Evolutionary conservation across 2,797 vertebrate genomes (phyloP), one percentile per base, ranked within the genome.

Genomic region (Phoeniculus purpureus): DNA sequence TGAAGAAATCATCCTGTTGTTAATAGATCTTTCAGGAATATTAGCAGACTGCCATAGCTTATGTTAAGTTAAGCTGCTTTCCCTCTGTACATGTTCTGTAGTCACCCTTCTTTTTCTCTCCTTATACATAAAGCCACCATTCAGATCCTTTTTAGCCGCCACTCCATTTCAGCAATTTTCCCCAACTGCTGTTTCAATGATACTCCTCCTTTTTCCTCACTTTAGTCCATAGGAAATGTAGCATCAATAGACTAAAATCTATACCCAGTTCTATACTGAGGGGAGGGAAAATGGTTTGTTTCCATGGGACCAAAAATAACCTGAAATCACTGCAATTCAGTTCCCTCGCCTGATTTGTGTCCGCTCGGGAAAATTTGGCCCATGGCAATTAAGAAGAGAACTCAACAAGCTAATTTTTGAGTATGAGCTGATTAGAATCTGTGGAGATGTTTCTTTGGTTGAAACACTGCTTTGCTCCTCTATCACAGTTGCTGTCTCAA

Each of bases 11-110:
- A 84, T 65, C 61, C 61, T 0, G 4, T 54, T 59, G 31, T 87
- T 93, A 92, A 89, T 31, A 78, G 73, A 85, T 87, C 71, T 74
- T 95, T 92, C 74, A 94, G 91, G 70, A 94, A 93, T 89, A 80
- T 87, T 59, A 92, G 65, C 90, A 92, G 74, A 13, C 37, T 86
- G 85, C 78, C 52, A 14, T 10, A 75, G 77, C 84, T 94, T 85
- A 83, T 78, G 62, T 66, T 83, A 72, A 92, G 40, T 48, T 89
- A 84, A 78, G 62, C 66, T 89, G 70, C 72, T 77, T 85, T 73
- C 72, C 43, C 86, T 75, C 61, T 84, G 48, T 74, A 59, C 7
- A 1, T 60, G 45, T 87, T 79, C 50, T 21, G 31, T 66, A 91
- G 76, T 77, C 81, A 75, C 47, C 12, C 34, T 79, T 87, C 48